phyloP scores from a whole-genome alignment of 2,888 invertebrate species.

The Drosophila basisetae region DNA sequence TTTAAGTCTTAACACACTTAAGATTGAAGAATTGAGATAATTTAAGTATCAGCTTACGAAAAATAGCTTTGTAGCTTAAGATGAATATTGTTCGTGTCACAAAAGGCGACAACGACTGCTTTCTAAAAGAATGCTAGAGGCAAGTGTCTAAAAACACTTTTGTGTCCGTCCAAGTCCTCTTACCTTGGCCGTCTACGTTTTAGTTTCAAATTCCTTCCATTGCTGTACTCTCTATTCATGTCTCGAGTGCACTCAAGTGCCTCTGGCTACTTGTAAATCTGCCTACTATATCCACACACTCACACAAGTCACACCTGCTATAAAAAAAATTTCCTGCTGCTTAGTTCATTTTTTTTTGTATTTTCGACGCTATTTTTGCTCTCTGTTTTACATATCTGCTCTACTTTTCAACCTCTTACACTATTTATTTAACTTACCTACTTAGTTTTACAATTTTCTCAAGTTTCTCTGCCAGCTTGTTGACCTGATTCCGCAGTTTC shows the following conservation, averaged over 20 bases:
- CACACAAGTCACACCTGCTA: slow-evolving; percentile 12
- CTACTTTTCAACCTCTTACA: not conserved
- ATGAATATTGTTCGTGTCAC: slow-evolving; percentile 33
- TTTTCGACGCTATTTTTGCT: slow-evolving; percentile 31
- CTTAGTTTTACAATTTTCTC: slow-evolving; percentile 62
- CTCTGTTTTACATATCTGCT: slow-evolving; percentile 10
- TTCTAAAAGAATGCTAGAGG: slow-evolving; percentile 33
- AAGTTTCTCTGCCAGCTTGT: slow-evolving; percentile 51
- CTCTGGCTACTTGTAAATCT: slow-evolving; percentile 66
- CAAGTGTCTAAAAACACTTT: slow-evolving; percentile 65
- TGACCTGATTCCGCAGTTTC: slow-evolving; percentile 57
- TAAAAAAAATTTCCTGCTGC: slow-evolving; percentile 12
- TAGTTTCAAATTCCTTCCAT: slow-evolving; percentile 13
- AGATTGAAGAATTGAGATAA: slow-evolving; percentile 2
- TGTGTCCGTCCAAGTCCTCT: slow-evolving; percentile 14
- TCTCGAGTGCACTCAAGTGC: slow-evolving; percentile 73
- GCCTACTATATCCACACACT: slow-evolving; percentile 20
- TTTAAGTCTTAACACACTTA: not conserved
- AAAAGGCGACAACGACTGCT: slow-evolving; percentile 22
- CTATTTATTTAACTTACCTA: slow-evolving; percentile 38
- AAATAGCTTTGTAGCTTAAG: slow-evolving; percentile 22
- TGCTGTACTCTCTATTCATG: slow-evolving; percentile 33
- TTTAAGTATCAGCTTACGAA: slow-evolving; percentile 23
- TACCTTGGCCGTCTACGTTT: slow-evolving; percentile 22
- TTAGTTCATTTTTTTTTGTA: slow-evolving; percentile 18